phyloP scores from a whole-genome alignment of 1,140 invertebrate genomes.

The Musca vetustissima region DNA sequence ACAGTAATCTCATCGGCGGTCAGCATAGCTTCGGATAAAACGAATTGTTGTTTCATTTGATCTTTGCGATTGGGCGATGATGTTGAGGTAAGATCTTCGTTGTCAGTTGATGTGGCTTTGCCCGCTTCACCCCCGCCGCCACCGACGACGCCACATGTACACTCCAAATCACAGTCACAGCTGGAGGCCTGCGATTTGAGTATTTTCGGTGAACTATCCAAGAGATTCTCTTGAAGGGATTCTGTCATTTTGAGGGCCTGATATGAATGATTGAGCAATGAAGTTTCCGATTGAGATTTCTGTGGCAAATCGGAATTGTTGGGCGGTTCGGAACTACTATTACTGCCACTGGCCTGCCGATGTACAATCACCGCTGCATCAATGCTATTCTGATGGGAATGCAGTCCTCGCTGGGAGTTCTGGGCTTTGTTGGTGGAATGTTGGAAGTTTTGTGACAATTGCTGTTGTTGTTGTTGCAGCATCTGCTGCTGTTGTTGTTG shows the following conservation, averaged over 20 bases:
- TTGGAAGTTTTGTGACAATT: conserved; percentile 13
- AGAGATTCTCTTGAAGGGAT: conserved; percentile 25
- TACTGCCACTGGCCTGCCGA: conserved; percentile 35
- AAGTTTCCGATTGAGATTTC: conserved; percentile 44
- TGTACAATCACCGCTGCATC: conserved; percentile 40
- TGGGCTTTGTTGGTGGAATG: conserved; percentile 14
- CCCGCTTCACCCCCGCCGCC: neutral
- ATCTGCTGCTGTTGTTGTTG: conserved; percentile 29
- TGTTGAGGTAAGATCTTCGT: too few relatives aligned
- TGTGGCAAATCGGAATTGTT: conserved; percentile 13
- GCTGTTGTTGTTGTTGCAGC: conserved; percentile 31
- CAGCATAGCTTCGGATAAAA: conserved; percentile 47
- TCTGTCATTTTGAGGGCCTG: conserved; percentile 40
- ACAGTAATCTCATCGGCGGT: conserved; percentile 51
- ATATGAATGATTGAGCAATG: conserved; percentile 50
- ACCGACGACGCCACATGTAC: conserved; percentile 33
- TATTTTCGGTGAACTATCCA: conserved; percentile 7
- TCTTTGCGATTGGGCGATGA: neutral
- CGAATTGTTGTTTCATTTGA: conserved; percentile 37
- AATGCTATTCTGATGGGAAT: conserved; percentile 6
- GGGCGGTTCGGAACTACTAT: conserved; percentile 26
- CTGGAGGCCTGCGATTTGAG: conserved; percentile 23
- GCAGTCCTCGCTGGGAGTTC: neutral
- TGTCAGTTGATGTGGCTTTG: neutral
- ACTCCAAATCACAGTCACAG: conserved; percentile 50